Percentiles rank a stretch among this genome's conserved stretches.
Evolutionary conservation across 2,113 vertebrate genomes (phyloP).

Genomic region (Istiophorus platypterus): DNA sequence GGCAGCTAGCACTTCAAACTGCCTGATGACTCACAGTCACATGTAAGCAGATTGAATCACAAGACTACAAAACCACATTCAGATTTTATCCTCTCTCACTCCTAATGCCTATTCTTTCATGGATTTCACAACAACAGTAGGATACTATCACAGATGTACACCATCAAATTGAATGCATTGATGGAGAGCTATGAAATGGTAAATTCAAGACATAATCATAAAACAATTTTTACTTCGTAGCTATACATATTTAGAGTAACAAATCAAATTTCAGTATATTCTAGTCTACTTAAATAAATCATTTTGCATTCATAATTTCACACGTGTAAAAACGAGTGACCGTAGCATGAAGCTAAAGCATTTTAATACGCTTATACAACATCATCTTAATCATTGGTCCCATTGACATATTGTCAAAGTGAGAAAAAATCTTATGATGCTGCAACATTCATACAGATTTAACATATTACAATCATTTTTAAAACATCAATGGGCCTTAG

Average conservation of each 20-base stretch:
- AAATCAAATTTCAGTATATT: background rate
- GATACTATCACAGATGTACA: background rate
- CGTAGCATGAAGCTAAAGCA: background rate
- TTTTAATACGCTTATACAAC: background rate
- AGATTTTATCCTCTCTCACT: conserved; percentile 9
- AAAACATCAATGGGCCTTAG: background rate
- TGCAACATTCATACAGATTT: conserved; percentile 2
- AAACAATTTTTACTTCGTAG: background rate
- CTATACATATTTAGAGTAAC: background rate
- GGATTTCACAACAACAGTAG: background rate
- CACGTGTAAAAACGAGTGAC: background rate
- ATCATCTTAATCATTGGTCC: background rate
- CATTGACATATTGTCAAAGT: background rate
- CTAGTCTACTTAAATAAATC: background rate
- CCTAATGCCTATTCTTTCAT: background rate
- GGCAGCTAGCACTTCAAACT: conserved; percentile 29
- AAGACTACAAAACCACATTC: conserved; percentile 45
- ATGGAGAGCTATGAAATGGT: background rate
- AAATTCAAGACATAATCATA: background rate
- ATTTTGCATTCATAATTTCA: background rate
- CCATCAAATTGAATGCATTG: background rate
- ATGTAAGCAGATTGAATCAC: conserved; percentile 59
- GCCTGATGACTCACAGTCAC: conserved; percentile 72
- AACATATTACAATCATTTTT: background rate
- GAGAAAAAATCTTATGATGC: background rate